Base-by-base conservation (phyloP, 2,888 invertebrate genomes). In the Cremastinae sp. region DNA sequence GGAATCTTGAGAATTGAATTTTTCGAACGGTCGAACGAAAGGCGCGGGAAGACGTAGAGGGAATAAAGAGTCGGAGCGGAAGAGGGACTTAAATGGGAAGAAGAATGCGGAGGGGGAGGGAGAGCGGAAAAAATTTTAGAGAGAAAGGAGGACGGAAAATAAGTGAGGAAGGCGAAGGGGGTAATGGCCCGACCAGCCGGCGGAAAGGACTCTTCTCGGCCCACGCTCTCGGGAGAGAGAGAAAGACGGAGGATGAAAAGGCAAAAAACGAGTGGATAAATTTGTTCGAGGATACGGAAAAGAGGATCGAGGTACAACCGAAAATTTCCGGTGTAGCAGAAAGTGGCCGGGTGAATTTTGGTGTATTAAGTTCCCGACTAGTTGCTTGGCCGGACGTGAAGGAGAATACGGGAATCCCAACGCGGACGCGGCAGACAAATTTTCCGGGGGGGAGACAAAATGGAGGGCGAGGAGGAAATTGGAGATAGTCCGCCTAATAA, bases 401-500 rank as follows among this genome's bases (percentile, higher is more conserved):
- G 41, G 28, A 47, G 49, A 66, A 54, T 51, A 47, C 20, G 68
- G 66, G 49, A 71, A 76, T 76, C 76, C 54, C 71, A 49, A 41
- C 43, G 61, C 56, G 5, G 47, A 68, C n/a, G n/a, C n/a, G 41
- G 22, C 28, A 12, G 28, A 36, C 14, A 51, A 56, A 65, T n/a
- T 28, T 45, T 49, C 20, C 22, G 36, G 28, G 36, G 70, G 61
- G 58, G 41, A 54, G 22, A 45, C 58, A 69, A 47, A 70, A 78
- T 54, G 51, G 49, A 22, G 62, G 61, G 53, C 41, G 64, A 34
- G 34, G 47, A 51, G 59, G 45, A 28, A 28, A 28, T 28, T 28
- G 49, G 43, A 58, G 59, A 72, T 56, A 68, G 70, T 73, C 68
- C 68, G 80, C 77, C 80, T 82, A 81, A 82, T 82, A 82, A 81